These are phyloP conservation scores for Vireo altiloquus DNA, from an alignment of 2,113 vertebrate species.

Conservation along the genomic window DNA sequence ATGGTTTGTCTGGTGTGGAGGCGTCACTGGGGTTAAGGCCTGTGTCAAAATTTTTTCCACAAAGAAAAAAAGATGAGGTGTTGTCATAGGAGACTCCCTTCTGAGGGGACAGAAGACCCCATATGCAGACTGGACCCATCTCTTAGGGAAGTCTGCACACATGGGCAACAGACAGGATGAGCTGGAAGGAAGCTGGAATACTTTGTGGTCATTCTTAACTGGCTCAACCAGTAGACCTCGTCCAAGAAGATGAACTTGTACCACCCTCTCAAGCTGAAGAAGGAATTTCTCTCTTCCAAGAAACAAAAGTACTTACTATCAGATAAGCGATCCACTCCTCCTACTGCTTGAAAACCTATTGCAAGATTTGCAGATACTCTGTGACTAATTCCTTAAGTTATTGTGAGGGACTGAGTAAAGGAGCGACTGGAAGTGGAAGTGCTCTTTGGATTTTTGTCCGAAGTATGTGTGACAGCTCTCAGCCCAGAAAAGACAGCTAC, in stretches of 20 bases:
- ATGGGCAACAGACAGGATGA: not conserved
- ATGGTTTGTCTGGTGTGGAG: not conserved
- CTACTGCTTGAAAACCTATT: not conserved
- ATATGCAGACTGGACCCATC: too few species aligned
- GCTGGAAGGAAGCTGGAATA: not conserved
- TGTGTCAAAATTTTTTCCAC: not conserved
- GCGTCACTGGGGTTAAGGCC: not conserved
- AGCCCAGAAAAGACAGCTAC: not conserved
- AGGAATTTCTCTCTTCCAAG: not conserved
- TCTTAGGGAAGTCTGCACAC: not conserved
- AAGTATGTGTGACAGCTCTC: not conserved
- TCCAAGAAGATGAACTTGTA: not conserved
- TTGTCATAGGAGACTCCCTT: not conserved
- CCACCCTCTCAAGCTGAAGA: not conserved
- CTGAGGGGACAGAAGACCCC: not conserved
- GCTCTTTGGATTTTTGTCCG: not conserved
- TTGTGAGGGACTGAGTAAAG: not conserved
- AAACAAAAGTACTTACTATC: not conserved
- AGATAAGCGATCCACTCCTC: not conserved
- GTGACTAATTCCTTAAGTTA: not conserved
- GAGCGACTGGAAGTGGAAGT: not conserved
- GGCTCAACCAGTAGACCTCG: not conserved
- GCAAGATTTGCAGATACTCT: not conserved
- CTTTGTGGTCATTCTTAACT: not conserved
- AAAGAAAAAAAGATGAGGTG: rapidly evolving